Evolutionary conservation across 1,140 invertebrate genomes (phyloP), one percentile per base, ranked within the genome.

Genomic region (Apis cerana): DNA sequence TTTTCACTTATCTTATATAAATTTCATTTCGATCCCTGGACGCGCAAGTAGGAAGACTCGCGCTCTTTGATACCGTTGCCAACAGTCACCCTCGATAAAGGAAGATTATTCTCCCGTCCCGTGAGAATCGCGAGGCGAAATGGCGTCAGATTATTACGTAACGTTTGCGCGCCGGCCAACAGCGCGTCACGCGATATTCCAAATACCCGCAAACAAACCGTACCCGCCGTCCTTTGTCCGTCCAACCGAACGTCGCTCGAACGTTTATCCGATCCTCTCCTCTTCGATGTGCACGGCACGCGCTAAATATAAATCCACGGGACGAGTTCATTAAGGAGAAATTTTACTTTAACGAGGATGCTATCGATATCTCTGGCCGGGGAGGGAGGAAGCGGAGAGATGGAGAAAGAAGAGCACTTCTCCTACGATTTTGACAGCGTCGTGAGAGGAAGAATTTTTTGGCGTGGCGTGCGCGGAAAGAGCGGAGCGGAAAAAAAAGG

Each of bases 391-490:
- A 1, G 13, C 23, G 10, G 27, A 27, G 21, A 1, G 23, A 9
- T 8, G 48, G 48, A 76, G 76, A 69, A 23, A 59, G 58, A 82
- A 67, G 78, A 80, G 54, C n/a, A n/a, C 80, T 87, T 54, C 75
- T 23, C 56, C 56, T 59, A n/a, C 75, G 72, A 88, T 85, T 88
- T 89, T 86, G 87, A 84, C 82, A 87, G 61, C 54, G 67, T 59
- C 65, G 70, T 58, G 75, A 82, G 82, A 82, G 58, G 79, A 77
- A 86, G 82, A 84, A 89, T 83, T 89, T 89, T 87, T 89, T 89
- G 75, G 82, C 64, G 48, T 75, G 80, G 74, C 79, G 58, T 74
- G 59, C 59, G 52, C 61, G 80, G 33, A 33, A 33, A 33, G 72
- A 87, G 67, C 64, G 72, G 23, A 50, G 83, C 65, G 80, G 81